Evolutionary conservation across 1,140 invertebrate genomes (phyloP), one percentile per base, ranked within the genome.

Genomic region (Hydropsyche tenuis): DNA sequence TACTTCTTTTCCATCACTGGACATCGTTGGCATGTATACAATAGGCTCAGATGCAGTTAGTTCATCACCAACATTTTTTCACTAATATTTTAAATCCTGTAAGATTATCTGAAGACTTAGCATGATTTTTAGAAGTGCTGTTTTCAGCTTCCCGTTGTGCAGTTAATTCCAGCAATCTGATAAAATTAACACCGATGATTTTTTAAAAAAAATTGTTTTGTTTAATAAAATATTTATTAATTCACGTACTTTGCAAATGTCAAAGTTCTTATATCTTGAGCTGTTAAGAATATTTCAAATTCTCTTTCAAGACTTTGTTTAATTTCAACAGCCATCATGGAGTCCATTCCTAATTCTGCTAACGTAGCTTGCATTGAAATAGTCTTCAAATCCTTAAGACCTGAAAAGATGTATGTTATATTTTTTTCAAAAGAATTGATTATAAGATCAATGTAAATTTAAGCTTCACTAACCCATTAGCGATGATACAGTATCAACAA

Each of bases 261-360:
- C 0, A 88, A 78, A 0, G 83, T 86, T 69, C 94, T 86, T 65
- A 96, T 92, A 78, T 95, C 93, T 79, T 93, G 90, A 64, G 92
- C 91, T 0, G 92, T 89, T 5, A 96, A 82, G 78, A 90, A 87
- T 43, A 95, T 82, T 80, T 95, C 93, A 82, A 91, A 94, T 80
- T 94, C 92, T 80, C 93, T 84, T 81, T 96, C 94, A 4, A 96
- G 81, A 0, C 91, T 91, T 82, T 95, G 93, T 79, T 95, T 94
- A 73, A 96, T 92, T 84, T 96, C 94, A 0, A 95, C 93, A 3
- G 91, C 92, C 91, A 95, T 95, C 80, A 96, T 88, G 16, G 93
- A 95, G 83, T 96, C 95, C 87, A 96, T 91, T 63, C 95, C 94
- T 53, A 96, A 86, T 82, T 97, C 95, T 18, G 92, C 92, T 0